A percentile compares a stretch with the other conserved stretches of the same genome.
Evolutionary conservation across 2,888 invertebrate genomes (phyloP).

Genomic region (Abscondita cerata): DNA sequence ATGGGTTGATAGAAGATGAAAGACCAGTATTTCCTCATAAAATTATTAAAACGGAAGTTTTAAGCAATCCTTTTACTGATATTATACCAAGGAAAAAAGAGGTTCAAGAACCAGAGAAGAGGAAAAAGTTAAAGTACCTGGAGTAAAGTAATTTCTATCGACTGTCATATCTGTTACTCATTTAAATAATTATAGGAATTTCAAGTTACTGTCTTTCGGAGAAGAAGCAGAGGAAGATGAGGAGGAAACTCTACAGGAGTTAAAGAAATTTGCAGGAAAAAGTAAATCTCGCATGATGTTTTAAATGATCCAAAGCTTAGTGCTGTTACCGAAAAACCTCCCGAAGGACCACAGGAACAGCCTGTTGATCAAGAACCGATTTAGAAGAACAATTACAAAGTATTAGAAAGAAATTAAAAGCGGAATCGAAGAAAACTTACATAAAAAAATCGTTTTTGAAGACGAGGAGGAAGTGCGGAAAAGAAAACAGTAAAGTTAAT

Average conservation of each 20-base stretch:
- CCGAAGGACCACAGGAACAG: slow-evolving; percentile 46
- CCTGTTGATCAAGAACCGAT: slow-evolving; percentile 44
- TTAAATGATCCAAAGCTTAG: slow-evolving; percentile 88
- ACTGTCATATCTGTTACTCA: not conserved
- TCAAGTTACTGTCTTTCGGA: slow-evolving; percentile 94
- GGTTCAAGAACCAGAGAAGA: slow-evolving; percentile 52
- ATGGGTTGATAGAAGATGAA: slow-evolving; percentile 87
- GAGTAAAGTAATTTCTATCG: slow-evolving; percentile 67
- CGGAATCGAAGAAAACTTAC: slow-evolving; percentile 48
- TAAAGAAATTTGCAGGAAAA: slow-evolving; percentile 75
- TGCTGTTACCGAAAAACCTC: slow-evolving; percentile 61
- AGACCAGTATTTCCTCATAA: slow-evolving; percentile 88
- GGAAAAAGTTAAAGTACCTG: slow-evolving; percentile 65
- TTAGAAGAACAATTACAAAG: slow-evolving; percentile 56
- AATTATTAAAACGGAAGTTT: slow-evolving; percentile 79
- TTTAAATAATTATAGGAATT: slow-evolving; percentile 71
- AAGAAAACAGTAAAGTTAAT: slow-evolving; percentile 33
- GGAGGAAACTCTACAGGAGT: slow-evolving; percentile 72
- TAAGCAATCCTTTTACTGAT: slow-evolving; percentile 94
- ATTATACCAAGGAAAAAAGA: slow-evolving; percentile 75
- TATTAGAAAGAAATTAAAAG: slow-evolving; percentile 61
- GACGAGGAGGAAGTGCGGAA: slow-evolving; percentile 61
- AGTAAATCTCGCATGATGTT: slow-evolving; percentile 96
- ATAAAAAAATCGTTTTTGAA: slow-evolving; percentile 26
- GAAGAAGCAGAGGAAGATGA: slow-evolving; percentile 97